Evolutionary conservation across 64 coral and sea anemone genomes (phyloP).

Genomic region (Pachyseris speciosa): DNA sequence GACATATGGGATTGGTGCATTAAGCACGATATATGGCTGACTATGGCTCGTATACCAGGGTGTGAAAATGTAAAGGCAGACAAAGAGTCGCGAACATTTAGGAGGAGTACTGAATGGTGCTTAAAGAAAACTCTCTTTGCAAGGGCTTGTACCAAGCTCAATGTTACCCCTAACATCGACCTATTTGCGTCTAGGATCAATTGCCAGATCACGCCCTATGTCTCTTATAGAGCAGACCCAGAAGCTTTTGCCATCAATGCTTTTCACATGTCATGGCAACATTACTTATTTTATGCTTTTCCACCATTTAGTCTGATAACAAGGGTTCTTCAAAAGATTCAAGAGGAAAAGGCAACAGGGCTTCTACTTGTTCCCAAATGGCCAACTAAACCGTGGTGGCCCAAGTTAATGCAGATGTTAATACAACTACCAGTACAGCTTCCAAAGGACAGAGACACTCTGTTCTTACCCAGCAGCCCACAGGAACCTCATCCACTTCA

Average conservation of each 20-base stretch:
- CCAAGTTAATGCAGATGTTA: neutral
- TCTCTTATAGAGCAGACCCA: too few species aligned
- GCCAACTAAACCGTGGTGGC: slow-evolving; percentile 59
- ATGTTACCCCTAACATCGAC: slow-evolving; percentile 31
- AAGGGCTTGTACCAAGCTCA: neutral
- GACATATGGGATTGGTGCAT: slow-evolving; percentile 64
- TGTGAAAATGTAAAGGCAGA: slow-evolving; percentile 36
- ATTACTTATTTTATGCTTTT: slow-evolving; percentile 34
- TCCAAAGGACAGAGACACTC: slow-evolving; percentile 27
- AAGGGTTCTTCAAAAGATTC: slow-evolving; percentile 12
- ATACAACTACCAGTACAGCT: slow-evolving; percentile 9
- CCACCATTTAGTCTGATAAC: slow-evolving; percentile 46
- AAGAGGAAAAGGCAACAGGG: slow-evolving; percentile 34
- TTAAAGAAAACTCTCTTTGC: slow-evolving; percentile 34
- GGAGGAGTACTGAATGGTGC: slow-evolving; percentile 37
- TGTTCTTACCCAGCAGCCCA: slow-evolving; percentile 1
- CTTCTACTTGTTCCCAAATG: slow-evolving; percentile 41
- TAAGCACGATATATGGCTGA: slow-evolving; percentile 50
- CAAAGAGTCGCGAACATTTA: slow-evolving; percentile 40
- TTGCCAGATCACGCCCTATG: neutral
- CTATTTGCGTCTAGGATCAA: slow-evolving; percentile 46
- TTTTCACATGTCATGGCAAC: slow-evolving; percentile 19
- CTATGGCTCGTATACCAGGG: slow-evolving; percentile 36
- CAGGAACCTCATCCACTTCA: slow-evolving; percentile 2
- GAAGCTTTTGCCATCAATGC: slow-evolving; percentile 35